Conservation (phyloP, 2,113 vertebrate genomes). For the Geococcyx californianus region DNA sequence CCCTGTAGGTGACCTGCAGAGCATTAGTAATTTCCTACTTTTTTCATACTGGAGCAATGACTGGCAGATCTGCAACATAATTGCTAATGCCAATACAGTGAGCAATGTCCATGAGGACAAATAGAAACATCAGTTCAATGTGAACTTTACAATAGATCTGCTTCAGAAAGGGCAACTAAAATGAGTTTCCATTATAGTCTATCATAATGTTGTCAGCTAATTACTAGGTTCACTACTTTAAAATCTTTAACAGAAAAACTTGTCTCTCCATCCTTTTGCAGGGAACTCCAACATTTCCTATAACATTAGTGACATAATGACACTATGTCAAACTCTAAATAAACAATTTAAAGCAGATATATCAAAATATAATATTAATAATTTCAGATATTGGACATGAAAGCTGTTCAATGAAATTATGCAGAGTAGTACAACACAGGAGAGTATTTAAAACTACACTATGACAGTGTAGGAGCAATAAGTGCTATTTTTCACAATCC, state of each 20-base stretch:
- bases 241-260: background rate
- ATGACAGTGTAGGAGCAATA: background rate
- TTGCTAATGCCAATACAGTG: background rate
- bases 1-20: background rate
- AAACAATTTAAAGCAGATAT: conserved; percentile 11
- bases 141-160: conserved; percentile 6
- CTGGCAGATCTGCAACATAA: background rate
- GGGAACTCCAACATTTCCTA: background rate
- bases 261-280: background rate
- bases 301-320: background rate
- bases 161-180: conserved; percentile 19
- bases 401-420: conserved; percentile 48
- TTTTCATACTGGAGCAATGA: background rate
- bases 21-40: background rate
- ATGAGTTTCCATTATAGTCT: background rate
- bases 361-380: conserved; percentile 48
- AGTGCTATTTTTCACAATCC: background rate
- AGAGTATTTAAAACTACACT: conserved; percentile 9
- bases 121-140: conserved; percentile 19
- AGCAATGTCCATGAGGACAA: background rate
- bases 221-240: background rate
- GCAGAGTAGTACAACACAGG: background rate
- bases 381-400: background rate
- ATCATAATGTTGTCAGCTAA: conserved; percentile 34
- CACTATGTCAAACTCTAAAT: background rate